Percentiles rank a stretch among this genome's conserved stretches.
Evolutionary conservation across 2,797 vertebrate genomes (phyloP).

Genomic region (Phyllotis vaccarum): DNA sequence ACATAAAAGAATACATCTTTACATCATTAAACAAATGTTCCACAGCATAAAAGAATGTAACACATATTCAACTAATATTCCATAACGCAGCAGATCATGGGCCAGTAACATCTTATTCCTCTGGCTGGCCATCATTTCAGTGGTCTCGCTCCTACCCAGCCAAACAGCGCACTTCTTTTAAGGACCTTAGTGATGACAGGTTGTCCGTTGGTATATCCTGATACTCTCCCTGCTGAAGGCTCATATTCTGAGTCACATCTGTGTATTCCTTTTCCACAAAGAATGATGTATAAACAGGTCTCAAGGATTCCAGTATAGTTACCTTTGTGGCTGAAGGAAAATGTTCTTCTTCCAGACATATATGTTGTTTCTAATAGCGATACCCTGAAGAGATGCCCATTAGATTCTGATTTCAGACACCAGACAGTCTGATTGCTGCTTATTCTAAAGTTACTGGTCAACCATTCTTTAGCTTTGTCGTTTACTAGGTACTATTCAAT

Average conservation of each 20-base stretch:
- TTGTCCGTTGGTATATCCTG: background rate
- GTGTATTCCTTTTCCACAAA: background rate
- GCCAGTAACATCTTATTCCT: background rate
- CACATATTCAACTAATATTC: background rate
- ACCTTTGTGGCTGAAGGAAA: background rate
- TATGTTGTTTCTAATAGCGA: background rate
- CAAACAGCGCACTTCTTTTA: background rate
- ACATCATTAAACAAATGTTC: background rate
- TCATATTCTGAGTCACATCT: background rate
- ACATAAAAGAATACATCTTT: background rate
- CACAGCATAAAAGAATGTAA: background rate
- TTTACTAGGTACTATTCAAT: background rate
- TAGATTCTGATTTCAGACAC: background rate
- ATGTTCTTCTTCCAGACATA: background rate
- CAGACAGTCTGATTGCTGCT: background rate
- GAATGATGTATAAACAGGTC: background rate
- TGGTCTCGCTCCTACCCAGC: background rate
- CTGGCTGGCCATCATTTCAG: background rate
- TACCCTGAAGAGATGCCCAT: background rate
- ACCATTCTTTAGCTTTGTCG: background rate
- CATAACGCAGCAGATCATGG: background rate
- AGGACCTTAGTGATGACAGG: background rate
- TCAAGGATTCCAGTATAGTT: background rate
- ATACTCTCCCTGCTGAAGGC: background rate
- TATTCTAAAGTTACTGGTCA: conserved; percentile 20